Evolutionary conservation across 2,113 vertebrate genomes (phyloP), one percentile per base, ranked within the genome.

Genomic region (Pyxicephalus adspersus): DNA sequence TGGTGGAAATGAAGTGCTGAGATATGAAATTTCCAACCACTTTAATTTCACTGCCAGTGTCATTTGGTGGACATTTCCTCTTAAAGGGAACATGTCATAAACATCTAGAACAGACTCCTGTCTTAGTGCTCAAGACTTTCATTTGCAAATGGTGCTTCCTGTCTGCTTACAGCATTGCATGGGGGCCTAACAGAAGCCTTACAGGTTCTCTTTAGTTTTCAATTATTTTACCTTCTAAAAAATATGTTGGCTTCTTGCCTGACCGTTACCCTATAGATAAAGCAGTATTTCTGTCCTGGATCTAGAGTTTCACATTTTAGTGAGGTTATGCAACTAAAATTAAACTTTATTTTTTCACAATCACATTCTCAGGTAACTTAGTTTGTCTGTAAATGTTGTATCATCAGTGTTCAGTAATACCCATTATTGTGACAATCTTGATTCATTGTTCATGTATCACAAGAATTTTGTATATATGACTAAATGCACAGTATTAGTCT

Each of bases 291-390:
- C 74, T 80, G 54, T 88, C 77, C 25, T 72, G 83, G 77, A 28
- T 80, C 85, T 88, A 68, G 84, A 86, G 85, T 51, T 34, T 76
- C 83, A 85, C 83, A 85, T 89, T 83, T 92, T 85, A 72, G 84
- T 80, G 85, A 88, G 87, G 79, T 77, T 81, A 73, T 8, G 5
- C 80, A 85, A 86, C 83, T 88, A 88, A 86, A 85, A 86, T 66
- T 79, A 87, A 84, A 87, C 72, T 86, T 83, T 87, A 91, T 88
- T 89, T 87, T 86, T 87, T 84, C 88, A 84, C 77, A 84, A 87
- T 72, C 79, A 85, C 86, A 85, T 91, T 91, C 91, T 93, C 92
- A 92, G 91, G 92, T 91, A 86, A 87, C 83, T 85, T 87, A 85
- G 84, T 85, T 64, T 51, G 11, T 57, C 29, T 22, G n/a, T 57